Evolutionary conservation across 1,140 invertebrate genomes (phyloP), one percentile per base, ranked within the genome.

Genomic region (Drosophila santomea): DNA sequence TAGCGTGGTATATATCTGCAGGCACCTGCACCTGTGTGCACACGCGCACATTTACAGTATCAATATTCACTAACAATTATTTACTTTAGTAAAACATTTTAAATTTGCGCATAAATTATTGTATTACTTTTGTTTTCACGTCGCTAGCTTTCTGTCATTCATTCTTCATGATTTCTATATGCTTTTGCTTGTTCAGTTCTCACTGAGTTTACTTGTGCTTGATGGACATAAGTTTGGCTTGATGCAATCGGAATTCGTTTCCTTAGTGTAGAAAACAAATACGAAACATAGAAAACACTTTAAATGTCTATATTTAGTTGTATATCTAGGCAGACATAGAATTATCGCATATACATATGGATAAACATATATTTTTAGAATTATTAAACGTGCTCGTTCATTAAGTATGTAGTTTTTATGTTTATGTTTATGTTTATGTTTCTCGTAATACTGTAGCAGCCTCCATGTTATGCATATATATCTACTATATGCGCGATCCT

Each of bases 361-460:
- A 45, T 66, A 39, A 63, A 39, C 52, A 45, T 62, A 39, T 67
- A 39, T 57, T 44, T 76, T 44, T 74, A 72, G 68, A 68, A 68
- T 47, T 68, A 78, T 77, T 80, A 60, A 80, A 82, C 60, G 50
- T 78, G 54, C 72, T 63, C 44, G 57, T 71, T 66, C 20, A n/a
- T 56, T 80, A 62, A 50, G 47, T 66, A 44, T 57, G 39, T 57
- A 67, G 64, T 59, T 67, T 68, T 62, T 55, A 47, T 63, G 61
- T 71, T 67, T 67, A 51, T 63, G 61, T 71, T 67, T 67, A 51
- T 63, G 64, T 71, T 67, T 68, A 55, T 62, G 25, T 78, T 75
- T 74, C 69, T 79, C 73, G 64, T 91, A 91, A 91, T 91, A 91
- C 89, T 91, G 89, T 91, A 79, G 89, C 89, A 91, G 89, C 89